Evolutionary conservation across 2,888 invertebrate genomes (phyloP).

Genomic region (Chaitophorus viminalis): DNA sequence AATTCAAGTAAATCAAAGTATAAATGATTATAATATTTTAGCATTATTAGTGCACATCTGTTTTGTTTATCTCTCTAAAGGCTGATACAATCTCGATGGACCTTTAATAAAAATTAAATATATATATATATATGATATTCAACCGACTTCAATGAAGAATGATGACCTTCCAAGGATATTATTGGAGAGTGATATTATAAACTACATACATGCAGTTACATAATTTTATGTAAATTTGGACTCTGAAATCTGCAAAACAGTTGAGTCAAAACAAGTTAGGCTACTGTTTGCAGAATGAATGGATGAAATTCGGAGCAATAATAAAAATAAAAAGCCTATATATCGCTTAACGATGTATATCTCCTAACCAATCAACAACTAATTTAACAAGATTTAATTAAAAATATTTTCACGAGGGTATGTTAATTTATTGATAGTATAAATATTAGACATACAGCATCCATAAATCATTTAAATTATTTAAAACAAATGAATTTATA

Average conservation of each 20-base stretch:
- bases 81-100: not conserved
- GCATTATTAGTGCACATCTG: not conserved
- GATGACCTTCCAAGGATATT: slow-evolving; percentile 42
- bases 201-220: slow-evolving; percentile 1
- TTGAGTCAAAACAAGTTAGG: slow-evolving; percentile 32
- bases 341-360: not conserved
- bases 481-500: not conserved
- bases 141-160: not conserved
- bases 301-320: not conserved
- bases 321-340: not conserved
- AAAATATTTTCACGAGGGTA: not conserved
- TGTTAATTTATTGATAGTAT: not conserved
- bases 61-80: not conserved
- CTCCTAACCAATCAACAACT: too few species aligned
- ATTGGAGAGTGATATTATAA: slow-evolving; percentile 1
- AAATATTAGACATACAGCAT: too few species aligned
- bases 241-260: not conserved
- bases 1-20: not conserved
- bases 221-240: slow-evolving; percentile 23
- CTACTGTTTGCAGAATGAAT: not conserved
- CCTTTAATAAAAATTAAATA: not conserved
- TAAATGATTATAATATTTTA: not conserved
- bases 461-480: not conserved
- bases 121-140: not conserved
- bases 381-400: not conserved